Conservation (phyloP, 2,888 invertebrate species). For the Acanthacorydalis orientalis region DNA sequence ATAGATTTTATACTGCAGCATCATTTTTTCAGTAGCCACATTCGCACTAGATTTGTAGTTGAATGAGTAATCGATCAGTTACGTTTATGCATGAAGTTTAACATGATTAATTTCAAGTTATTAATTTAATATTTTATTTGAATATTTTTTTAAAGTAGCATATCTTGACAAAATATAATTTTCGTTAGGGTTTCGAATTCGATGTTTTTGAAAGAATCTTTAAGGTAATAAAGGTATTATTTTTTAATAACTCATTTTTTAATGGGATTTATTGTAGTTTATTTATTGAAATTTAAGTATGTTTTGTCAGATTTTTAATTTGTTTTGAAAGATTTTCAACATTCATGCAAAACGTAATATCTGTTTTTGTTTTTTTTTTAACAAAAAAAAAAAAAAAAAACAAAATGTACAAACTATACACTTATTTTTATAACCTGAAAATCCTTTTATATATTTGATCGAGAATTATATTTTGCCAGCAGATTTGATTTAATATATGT, state of each 20-base stretch:
- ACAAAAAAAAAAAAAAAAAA: constrained; percentile 5
- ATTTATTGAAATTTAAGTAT: no score
- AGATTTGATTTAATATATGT: no score
- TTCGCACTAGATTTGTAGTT: background rate
- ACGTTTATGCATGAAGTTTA: background rate
- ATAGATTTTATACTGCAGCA: background rate
- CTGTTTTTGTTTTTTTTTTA: no score
- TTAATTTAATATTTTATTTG: background rate
- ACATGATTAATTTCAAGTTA: background rate
- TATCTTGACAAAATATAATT: background rate
- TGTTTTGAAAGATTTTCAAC: constrained; percentile 3
- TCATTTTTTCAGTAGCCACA: background rate
- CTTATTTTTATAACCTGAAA: no score
- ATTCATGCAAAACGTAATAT: constrained; percentile 4
- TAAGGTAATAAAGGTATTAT: background rate
- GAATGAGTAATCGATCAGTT: background rate
- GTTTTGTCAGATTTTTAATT: no score
- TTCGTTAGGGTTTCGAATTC: background rate
- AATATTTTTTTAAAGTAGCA: background rate
- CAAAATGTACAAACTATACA: no score
- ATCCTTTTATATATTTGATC: no score
- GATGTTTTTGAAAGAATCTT: background rate
- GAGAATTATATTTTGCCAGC: no score
- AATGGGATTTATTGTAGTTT: no score
- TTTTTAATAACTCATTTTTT: background rate